Conservation (phyloP, 2,888 invertebrate species). For the Xanthia icteritia region DNA sequence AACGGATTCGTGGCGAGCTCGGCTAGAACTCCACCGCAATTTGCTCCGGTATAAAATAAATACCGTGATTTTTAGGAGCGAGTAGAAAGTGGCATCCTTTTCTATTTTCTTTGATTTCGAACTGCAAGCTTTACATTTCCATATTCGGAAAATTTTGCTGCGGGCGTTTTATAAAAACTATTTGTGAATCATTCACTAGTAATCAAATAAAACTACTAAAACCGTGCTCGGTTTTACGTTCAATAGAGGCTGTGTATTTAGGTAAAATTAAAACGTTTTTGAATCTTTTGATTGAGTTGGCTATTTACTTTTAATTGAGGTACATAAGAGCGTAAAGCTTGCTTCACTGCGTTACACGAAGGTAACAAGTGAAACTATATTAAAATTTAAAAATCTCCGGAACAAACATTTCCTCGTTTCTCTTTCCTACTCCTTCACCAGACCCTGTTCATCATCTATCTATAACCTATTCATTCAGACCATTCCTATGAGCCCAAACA, state of each 20-base stretch:
- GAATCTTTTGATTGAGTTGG: neutral
- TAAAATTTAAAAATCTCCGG: too few species aligned
- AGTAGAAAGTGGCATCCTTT: neutral
- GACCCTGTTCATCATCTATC: too few species aligned
- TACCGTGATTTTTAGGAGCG: constrained; percentile 18
- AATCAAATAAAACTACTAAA: constrained; percentile 1
- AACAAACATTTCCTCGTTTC: too few species aligned
- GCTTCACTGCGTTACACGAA: neutral
- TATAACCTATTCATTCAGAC: too few species aligned
- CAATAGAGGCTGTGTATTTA: neutral
- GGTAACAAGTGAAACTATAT: neutral
- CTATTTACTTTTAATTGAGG: neutral
- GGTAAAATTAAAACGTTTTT: neutral
- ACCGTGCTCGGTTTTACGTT: neutral
- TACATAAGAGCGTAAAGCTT: neutral
- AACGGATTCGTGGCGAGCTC: constrained; percentile 40
- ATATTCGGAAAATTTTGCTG: neutral
- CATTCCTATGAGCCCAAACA: too few species aligned
- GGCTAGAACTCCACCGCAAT: constrained; percentile 38
- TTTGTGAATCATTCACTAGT: neutral
- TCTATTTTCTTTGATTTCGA: constrained; percentile 23
- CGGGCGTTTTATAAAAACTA: neutral
- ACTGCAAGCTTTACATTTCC: constrained; percentile 1
- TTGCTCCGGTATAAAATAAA: constrained; percentile 19
- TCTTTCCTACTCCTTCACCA: too few species aligned